Evolutionary conservation across 2,888 invertebrate species (phyloP).

Genomic region (Acanthoscelides obtectus): DNA sequence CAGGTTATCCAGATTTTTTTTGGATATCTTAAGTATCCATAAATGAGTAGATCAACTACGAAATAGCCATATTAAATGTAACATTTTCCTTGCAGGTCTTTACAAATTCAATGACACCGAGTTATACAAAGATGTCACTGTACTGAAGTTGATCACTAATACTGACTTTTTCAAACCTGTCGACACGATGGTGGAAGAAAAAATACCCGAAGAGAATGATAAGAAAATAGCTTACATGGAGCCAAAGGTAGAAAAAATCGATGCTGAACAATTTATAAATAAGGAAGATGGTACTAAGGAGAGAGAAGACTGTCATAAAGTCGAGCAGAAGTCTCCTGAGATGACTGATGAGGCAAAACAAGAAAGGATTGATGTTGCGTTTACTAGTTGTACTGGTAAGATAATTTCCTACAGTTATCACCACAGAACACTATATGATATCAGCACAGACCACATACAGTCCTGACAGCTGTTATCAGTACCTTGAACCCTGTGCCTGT

Average conservation of each 20-base stretch:
- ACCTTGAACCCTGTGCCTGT: too few species aligned
- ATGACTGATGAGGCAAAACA: background rate
- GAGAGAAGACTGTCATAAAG: constrained; percentile 1
- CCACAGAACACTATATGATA: too few species aligned
- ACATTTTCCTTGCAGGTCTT: constrained; percentile 37
- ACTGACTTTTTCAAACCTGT: constrained; percentile 32
- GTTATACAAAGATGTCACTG: constrained; percentile 38
- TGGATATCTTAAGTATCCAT: too few species aligned
- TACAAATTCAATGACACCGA: constrained; percentile 41
- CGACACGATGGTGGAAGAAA: constrained; percentile 2
- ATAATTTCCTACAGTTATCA: too few species aligned
- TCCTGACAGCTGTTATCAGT: too few species aligned
- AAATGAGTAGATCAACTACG: too few species aligned
- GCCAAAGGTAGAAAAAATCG: background rate
- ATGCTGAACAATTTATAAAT: background rate
- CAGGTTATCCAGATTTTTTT: too few species aligned
- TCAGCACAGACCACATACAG: too few species aligned
- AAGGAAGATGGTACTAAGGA: background rate
- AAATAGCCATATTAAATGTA: too few species aligned
- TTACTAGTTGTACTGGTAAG: background rate
- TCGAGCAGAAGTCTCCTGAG: background rate
- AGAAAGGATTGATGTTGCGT: background rate
- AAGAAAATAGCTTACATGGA: background rate
- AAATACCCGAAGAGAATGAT: background rate
- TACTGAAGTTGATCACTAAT: constrained; percentile 33